A percentile compares a stretch with the other conserved stretches of the same genome.
Evolutionary conservation across 2,113 vertebrate genomes (phyloP).

Genomic region (Sisor rabdophorus): DNA sequence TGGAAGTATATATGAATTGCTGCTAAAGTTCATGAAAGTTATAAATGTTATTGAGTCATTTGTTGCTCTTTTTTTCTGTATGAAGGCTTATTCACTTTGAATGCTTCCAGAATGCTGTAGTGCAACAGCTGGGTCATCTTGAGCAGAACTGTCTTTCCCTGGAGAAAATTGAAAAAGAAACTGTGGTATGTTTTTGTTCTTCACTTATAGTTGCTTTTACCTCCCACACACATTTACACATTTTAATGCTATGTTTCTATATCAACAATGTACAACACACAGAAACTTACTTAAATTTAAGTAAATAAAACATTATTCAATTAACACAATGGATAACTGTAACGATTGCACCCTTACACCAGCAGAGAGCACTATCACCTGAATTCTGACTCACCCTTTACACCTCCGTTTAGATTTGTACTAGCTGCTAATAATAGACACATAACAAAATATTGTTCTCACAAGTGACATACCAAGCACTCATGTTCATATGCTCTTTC

Average conservation of each 20-base stretch:
- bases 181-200: conserved; percentile 62
- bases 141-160: conserved; percentile 68
- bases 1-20: not conserved
- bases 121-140: conserved; percentile 69
- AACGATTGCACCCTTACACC: too few relatives aligned
- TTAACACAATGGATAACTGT: not conserved
- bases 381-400: too few relatives aligned
- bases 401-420: too few relatives aligned
- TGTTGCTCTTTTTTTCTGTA: not conserved
- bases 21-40: not conserved
- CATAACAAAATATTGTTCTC: too few relatives aligned
- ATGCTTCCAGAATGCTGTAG: conserved; percentile 67
- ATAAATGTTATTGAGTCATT: not conserved
- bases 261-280: not conserved
- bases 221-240: not conserved
- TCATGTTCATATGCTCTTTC: too few relatives aligned
- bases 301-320: not conserved
- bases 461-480: too few relatives aligned
- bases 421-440: too few relatives aligned
- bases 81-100: conserved; percentile 73
- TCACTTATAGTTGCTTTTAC: not conserved
- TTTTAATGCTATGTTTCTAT: not conserved
- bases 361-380: too few relatives aligned
- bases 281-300: not conserved
- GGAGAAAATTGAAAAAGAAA: conserved; percentile 67